Conservation (phyloP, 2,797 vertebrate genomes). For the Hapalemur alaotrensis region DNA sequence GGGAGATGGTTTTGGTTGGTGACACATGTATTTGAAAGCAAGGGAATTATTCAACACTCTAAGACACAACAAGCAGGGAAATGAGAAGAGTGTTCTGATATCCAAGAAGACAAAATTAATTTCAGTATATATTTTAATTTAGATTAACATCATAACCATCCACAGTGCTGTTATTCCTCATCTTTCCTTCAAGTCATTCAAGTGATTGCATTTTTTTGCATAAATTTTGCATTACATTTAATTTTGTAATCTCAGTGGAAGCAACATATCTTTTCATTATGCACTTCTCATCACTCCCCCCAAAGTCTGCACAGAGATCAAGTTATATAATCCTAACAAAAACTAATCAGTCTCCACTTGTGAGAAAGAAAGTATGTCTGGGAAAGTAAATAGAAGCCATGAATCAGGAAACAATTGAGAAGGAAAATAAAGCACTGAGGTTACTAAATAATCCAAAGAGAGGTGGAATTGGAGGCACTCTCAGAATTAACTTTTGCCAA, state of each 20-base stretch:
- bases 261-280: slow-evolving; percentile 34
- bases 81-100: slow-evolving; percentile 18
- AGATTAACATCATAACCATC: slow-evolving; percentile 56
- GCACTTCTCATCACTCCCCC: not conserved
- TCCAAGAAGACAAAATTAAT: slow-evolving; percentile 59
- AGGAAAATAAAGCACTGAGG: slow-evolving; percentile 59
- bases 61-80: not conserved
- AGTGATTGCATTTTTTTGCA: slow-evolving; percentile 56
- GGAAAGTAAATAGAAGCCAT: slow-evolving; percentile 74
- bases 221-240: slow-evolving; percentile 57
- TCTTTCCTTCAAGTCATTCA: slow-evolving; percentile 42
- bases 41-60: not conserved
- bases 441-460: slow-evolving; percentile 48
- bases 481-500: slow-evolving; percentile 61
- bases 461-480: not conserved
- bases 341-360: slow-evolving; percentile 71
- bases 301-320: slow-evolving; percentile 48
- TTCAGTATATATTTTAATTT: slow-evolving; percentile 60
- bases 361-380: slow-evolving; percentile 59
- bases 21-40: slow-evolving; percentile 26
- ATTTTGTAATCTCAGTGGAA: slow-evolving; percentile 65
- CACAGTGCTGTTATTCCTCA: slow-evolving; percentile 9
- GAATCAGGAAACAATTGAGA: slow-evolving; percentile 67
- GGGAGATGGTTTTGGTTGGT: not conserved
- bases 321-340: slow-evolving; percentile 69